Conservation (phyloP, 1,140 invertebrate species). For the Physella acuta region DNA sequence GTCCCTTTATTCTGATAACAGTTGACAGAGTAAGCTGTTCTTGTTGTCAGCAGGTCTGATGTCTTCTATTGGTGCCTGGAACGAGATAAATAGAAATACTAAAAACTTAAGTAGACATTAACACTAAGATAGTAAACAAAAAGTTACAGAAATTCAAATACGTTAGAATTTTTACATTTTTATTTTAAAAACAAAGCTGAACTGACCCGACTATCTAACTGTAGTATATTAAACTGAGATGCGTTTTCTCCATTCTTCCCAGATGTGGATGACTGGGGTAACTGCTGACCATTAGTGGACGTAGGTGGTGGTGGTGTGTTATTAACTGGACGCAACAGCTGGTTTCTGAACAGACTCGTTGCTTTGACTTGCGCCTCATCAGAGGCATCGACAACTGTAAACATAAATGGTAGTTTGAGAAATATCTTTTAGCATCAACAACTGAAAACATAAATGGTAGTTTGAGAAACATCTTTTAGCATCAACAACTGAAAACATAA, state of each 20-base stretch:
- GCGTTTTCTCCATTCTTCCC: background rate
- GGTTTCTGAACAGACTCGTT: constrained; percentile 48
- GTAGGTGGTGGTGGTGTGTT: background rate
- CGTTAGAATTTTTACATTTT: background rate
- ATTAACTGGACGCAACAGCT: constrained; percentile 34
- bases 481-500: no score
- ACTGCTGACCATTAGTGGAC: background rate
- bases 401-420: no score
- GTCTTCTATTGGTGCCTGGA: constrained; percentile 34
- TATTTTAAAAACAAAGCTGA: background rate
- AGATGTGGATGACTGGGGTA: constrained; percentile 1
- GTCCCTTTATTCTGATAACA: constrained; percentile 41
- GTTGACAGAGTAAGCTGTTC: constrained; percentile 42
- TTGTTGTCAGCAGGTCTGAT: constrained; percentile 40
- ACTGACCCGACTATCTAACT: constrained; percentile 4
- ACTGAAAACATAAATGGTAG: no score
- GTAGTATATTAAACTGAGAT: constrained; percentile 10
- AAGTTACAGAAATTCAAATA: no score
- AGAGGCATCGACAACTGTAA: constrained; percentile 1
- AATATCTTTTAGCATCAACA: no score
- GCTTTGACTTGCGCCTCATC: constrained; percentile 44
- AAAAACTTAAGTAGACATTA: no score
- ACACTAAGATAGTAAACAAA: no score
- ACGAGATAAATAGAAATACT: constrained; percentile 17
- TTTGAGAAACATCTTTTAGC: no score